Evolutionary conservation across 2,888 invertebrate species (phyloP), one percentile per base, ranked within the genome.

Genomic region (Acleris holmiana): DNA sequence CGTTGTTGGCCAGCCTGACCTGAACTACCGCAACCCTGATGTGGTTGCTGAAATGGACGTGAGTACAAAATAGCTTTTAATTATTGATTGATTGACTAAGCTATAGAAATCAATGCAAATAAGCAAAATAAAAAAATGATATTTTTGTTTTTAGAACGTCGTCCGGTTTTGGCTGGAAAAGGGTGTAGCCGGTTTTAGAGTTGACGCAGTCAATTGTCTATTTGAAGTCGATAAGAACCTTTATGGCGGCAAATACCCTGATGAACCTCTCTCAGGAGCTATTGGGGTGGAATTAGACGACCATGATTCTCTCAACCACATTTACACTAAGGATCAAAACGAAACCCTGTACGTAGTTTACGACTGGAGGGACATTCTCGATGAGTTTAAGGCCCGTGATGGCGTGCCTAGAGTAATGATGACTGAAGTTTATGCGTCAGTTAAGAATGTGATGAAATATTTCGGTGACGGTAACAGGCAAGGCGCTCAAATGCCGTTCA

Each of bases 181-280:
- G 79, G 98, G 98, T 2, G 95, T 98, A 0, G 96, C 97, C 76
- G 98, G 98, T 6, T 97, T 98, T 77, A 94, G 98, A 75, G 93
- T 98, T 6, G 97, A 97, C 73, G 96, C 97, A 0, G 94, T 96
- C 0, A 94, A 94, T 76, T 94, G 94, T 78, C 76, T 96, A 46
- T 95, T 91, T 67, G 96, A 96, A 84, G 92, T 88, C 0, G 86
- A 92, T 49, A 93, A 92, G 71, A 79, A 84, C 50, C 77, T 87
- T 1, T 88, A 74, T 50, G 89, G 85, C n/a, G 91, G 93, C 2
- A 76, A 74, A 55, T 86, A 94, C 47, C 83, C 83, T 6, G 93
- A 96, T 75, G 95, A 95, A 77, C 94, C 94, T 0, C 69, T 75
- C 2, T 91, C 93, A 46, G 93, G 90, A 54, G 80, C 74, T 35